These are phyloP conservation scores for Pseudocheirus occidentalis DNA, from an alignment of 2,797 vertebrate genomes.

Conservation along the genomic window DNA sequence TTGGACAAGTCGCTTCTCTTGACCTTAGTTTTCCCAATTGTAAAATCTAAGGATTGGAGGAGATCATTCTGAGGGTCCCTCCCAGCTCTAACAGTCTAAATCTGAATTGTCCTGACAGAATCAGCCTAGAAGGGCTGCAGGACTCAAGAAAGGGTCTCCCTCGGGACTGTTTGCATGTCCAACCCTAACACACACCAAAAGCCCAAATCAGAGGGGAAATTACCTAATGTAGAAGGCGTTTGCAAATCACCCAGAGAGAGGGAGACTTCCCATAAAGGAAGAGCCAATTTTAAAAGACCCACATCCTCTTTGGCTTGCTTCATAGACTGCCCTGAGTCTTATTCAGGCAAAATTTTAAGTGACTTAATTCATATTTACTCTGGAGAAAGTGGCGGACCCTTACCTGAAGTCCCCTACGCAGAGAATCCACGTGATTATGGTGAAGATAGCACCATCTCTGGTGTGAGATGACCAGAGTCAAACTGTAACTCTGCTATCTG, in stretches of 20 bases:
- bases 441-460: neutral
- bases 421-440: neutral
- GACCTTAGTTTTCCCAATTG: neutral
- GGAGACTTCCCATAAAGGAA: slow-evolving; percentile 49
- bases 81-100: neutral
- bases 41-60: neutral
- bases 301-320: slow-evolving; percentile 57
- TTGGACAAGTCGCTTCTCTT: neutral
- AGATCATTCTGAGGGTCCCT: neutral
- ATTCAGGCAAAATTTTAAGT: slow-evolving; percentile 48
- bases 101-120: neutral
- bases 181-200: slow-evolving; percentile 19
- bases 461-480: neutral
- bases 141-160: neutral
- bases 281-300: slow-evolving; percentile 68
- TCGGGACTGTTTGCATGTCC: neutral
- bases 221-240: slow-evolving; percentile 46
- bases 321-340: slow-evolving; percentile 11
- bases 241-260: slow-evolving; percentile 64
- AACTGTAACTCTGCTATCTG: neutral
- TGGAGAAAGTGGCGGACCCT: neutral
- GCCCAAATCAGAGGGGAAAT: slow-evolving; percentile 44
- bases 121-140: neutral
- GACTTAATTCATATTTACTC: slow-evolving; percentile 68
- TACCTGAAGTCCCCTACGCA: slow-evolving; percentile 18